Evolutionary conservation across 2,113 vertebrate genomes (phyloP), one percentile per base, ranked within the genome.

Genomic region (Corapipo altera): DNA sequence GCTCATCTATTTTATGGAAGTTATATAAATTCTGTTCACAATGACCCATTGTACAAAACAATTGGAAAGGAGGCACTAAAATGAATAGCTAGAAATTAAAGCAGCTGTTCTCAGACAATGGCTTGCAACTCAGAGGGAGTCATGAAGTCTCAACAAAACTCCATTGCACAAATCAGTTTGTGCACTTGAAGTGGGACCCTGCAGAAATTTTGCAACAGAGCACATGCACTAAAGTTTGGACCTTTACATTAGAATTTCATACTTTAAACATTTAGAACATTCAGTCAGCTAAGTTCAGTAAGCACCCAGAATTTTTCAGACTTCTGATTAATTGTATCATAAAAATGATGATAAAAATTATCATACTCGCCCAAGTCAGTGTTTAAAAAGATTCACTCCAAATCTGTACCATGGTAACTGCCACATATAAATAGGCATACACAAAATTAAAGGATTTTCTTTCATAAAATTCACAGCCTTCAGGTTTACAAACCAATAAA

Each of bases 91-190:
- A 74, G 39, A 87, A 91, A 95, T 75, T 55, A 74, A 84, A 87
- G 86, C 89, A 96, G 92, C 94, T 97, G 80, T 37, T 91, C 69
- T 49, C 79, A 93, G 65, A 92, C 86, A 97, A 87, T 72, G 52
- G 80, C 16, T 74, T 81, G 79, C 65, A 81, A 74, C 65, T 71
- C 51, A 12, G 67, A 88, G 15, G 37, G 58, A 95, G 51, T 15
- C 12, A 1, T 12, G 54, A 71, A 27, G 30, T 43, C 67, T n/a
- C 80, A 48, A 12, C 19, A 70, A 66, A 94, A 72, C 37, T 77
- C 74, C 48, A 57, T 21, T 72, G 67, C 28, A 57, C 35, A 39
- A 54, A 93, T 61, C 46, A 13, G 39, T 54, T 2, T 71, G 73
- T 23, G 35, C 0, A 15, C n/a, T 59, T 48, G 35, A 85, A 89